Percentiles rank a stretch among this genome's conserved stretches.
Conservation (phyloP, 2,113 vertebrate genomes). For the Hemicordylus capensis region DNA sequence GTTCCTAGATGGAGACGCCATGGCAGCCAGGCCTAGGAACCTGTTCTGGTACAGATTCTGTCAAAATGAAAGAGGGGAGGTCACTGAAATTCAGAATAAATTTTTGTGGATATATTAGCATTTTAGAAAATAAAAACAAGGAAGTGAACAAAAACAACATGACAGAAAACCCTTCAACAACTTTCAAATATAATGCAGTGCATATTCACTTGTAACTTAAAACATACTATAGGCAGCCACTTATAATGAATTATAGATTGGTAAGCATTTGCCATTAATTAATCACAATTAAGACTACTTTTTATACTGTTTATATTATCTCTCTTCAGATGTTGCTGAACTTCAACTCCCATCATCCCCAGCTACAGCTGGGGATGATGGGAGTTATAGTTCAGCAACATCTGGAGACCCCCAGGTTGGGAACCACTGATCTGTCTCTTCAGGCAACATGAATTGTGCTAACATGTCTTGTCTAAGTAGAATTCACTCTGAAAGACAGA, state of each 20-base stretch:
- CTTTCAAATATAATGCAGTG: background rate
- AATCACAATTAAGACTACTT: background rate
- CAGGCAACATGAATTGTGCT: background rate
- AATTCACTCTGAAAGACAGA: background rate
- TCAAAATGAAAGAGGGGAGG: slow-evolving; percentile 30
- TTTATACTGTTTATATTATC: background rate
- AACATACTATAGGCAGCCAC: background rate
- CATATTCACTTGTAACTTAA: background rate
- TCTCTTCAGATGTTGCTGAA: no score
- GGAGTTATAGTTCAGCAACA: no score
- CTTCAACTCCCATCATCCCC: no score
- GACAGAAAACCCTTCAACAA: background rate
- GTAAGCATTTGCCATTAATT: background rate
- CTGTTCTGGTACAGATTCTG: slow-evolving; percentile 99
- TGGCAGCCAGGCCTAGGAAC: slow-evolving; percentile 93
- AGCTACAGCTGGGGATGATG: no score
- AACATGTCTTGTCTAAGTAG: background rate
- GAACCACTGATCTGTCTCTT: no score
- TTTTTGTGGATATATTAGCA: background rate
- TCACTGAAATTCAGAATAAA: background rate
- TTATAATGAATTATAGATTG: background rate
- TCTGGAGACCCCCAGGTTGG: no score
- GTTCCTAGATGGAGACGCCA: slow-evolving; percentile 93
- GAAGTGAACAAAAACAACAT: background rate
- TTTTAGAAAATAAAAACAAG: background rate